These are phyloP conservation scores for Pseudococcus viburni DNA, from an alignment of 2,888 invertebrate species.

Conservation along the genomic window DNA sequence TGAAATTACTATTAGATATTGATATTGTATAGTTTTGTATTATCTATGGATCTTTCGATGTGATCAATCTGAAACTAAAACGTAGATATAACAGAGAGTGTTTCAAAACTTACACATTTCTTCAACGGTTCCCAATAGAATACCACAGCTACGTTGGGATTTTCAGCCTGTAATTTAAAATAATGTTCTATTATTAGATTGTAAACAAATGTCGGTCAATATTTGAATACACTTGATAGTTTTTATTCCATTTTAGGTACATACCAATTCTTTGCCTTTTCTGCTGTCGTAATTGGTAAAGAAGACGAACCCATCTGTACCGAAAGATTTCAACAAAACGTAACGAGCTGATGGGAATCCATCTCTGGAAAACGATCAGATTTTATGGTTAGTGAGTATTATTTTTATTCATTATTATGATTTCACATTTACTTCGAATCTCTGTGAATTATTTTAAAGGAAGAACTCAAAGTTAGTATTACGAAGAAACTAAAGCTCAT, in stretches of 20 bases:
- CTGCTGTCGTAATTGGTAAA: conserved; percentile 95
- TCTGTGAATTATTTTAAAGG: too few species aligned
- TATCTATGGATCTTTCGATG: too few species aligned
- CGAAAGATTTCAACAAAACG: conserved; percentile 91
- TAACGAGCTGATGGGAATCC: conserved; percentile 91
- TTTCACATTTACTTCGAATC: too few species aligned
- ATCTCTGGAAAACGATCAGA: conserved; percentile 74
- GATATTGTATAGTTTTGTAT: too few species aligned
- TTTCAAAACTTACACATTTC: conserved; percentile 76
- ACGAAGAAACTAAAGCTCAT: too few species aligned
- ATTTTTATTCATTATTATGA: too few species aligned
- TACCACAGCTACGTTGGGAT: conserved; percentile 89
- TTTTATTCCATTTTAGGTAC: conserved; percentile 67
- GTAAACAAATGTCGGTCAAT: background rate
- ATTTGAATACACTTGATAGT: background rate
- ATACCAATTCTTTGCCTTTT: conserved; percentile 89
- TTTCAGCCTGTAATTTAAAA: conserved; percentile 76
- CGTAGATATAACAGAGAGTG: background rate
- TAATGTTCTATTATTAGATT: background rate
- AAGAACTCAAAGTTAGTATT: too few species aligned
- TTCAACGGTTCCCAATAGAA: conserved; percentile 93
- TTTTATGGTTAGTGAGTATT: too few species aligned
- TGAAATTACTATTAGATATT: too few species aligned
- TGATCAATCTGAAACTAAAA: too few species aligned
- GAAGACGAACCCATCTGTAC: conserved; percentile 90